Evolutionary conservation across 2,797 vertebrate genomes (phyloP).

Genomic region (Onychomys arenicola): DNA sequence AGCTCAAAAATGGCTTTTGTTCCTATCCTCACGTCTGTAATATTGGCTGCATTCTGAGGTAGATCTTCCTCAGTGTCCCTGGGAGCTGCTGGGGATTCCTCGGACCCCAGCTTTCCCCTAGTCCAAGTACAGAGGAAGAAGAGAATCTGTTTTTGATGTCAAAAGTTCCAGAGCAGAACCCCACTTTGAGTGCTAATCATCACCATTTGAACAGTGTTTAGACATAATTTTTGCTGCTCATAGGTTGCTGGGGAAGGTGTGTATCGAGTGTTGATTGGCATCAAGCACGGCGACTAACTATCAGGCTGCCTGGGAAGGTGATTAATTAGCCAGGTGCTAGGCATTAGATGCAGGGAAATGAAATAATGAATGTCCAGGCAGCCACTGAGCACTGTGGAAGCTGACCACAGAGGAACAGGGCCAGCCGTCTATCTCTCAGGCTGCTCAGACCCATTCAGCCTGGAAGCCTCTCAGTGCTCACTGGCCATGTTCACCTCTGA

Average conservation of each 20-base stretch:
- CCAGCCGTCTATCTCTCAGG: not conserved
- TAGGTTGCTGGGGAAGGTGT: too few relatives aligned
- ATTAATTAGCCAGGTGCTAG: not conserved
- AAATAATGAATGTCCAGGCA: not conserved
- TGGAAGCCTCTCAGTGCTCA: not conserved
- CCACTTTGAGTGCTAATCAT: not conserved
- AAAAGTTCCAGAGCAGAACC: not conserved
- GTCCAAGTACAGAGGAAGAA: slow-evolving; percentile 26
- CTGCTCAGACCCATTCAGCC: not conserved
- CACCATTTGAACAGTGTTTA: slow-evolving; percentile 12
- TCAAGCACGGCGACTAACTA: not conserved
- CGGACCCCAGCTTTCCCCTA: not conserved
- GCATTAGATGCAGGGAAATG: not conserved
- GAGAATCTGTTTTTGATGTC: not conserved
- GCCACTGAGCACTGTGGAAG: not conserved
- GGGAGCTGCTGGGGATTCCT: not conserved
- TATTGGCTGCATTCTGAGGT: not conserved
- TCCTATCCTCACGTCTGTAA: not conserved
- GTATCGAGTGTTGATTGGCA: not conserved
- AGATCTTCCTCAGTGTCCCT: not conserved
- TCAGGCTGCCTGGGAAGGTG: not conserved
- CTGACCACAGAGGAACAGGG: not conserved
- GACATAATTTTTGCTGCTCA: not conserved
- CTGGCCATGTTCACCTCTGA: not conserved
- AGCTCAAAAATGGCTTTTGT: slow-evolving; percentile 25